phyloP scores from a whole-genome alignment of 2,797 vertebrate genomes.

The Malurus splendens region DNA sequence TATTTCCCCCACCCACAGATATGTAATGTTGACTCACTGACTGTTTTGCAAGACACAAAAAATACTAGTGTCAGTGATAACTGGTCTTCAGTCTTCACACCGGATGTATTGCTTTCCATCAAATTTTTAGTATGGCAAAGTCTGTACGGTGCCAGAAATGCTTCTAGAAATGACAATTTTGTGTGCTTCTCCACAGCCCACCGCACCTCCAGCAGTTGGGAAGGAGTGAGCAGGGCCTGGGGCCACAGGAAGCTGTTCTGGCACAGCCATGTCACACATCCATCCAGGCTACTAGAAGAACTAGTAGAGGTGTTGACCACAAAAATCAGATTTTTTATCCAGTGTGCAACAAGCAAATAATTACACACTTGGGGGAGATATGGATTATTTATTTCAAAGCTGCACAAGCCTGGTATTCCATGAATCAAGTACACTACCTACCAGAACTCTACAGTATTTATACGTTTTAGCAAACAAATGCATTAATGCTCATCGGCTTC shows the following conservation, averaged over 20 bases:
- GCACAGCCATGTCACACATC: accelerated
- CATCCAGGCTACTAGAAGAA: accelerated
- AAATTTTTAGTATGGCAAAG: not conserved
- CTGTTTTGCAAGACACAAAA: not conserved
- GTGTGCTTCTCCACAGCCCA: too few relatives aligned
- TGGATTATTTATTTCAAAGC: not conserved
- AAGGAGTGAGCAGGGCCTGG: accelerated
- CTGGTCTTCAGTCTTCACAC: accelerated
- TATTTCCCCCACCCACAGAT: not conserved
- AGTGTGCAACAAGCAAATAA: not conserved
- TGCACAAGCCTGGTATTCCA: not conserved
- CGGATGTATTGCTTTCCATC: accelerated
- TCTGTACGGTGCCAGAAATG: accelerated
- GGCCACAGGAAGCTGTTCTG: accelerated
- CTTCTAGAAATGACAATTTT: accelerated
- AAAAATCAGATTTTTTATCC: not conserved
- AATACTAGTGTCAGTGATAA: not conserved
- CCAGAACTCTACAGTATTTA: not conserved
- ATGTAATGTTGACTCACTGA: not conserved
- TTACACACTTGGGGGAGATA: too few relatives aligned
- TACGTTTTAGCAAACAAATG: not conserved
- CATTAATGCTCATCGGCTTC: not conserved
- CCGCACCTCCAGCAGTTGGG: accelerated
- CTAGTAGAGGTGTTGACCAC: not conserved
- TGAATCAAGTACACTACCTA: not conserved